Evolutionary conservation across 2,113 vertebrate genomes (phyloP), one percentile per base, ranked within the genome.

Genomic region (Dermatemys mawii): DNA sequence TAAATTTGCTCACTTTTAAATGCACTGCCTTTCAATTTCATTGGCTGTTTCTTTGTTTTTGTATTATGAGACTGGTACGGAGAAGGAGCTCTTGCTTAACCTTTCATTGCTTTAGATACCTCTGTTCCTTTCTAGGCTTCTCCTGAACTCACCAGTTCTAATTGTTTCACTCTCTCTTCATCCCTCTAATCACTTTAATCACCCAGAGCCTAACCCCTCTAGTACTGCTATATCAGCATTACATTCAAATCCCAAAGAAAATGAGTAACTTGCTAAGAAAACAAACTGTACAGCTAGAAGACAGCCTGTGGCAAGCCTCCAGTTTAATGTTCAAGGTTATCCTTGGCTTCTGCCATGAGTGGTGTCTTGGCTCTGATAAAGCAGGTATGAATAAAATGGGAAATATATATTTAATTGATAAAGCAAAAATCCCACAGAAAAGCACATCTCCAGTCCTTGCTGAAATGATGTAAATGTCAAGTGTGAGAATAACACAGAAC

Each of bases 301-400:
- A 84, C 57, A 90, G 78, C n/a, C 82, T 86, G 87, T 53, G 21
- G 21, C 51, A 53, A 53, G 51, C 51, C 51, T 22, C 51, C 51
- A 60, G 14, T 38, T 70, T n/a, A n/a, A 70, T 38, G 13, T 70
- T 70, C 21, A 70, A 8, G 8, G 16, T 19, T 70, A 35, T 10
- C n/a, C 14, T 21, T 70, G 63, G 63, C n/a, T 19, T 70, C 63
- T 21, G n/a, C n/a, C 55, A 54, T 75, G 79, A 55, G 54, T 75
- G 81, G 92, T 92, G 93, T 94, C 81, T 86, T 91, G 54, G 84
- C 79, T 93, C 38, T 49, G 38, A 60, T 78, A 78, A 87, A 83
- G 87, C 79, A 67, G 27, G 5, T 5, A 93, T 84, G 93, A 93
- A 85, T 93, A 90, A 90, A 90, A 51, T 11, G 81, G 70, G 81